Evolutionary conservation across 2,113 vertebrate species (phyloP), one percentile per base, ranked within the genome.

Genomic region (Pampusana beccarii): DNA sequence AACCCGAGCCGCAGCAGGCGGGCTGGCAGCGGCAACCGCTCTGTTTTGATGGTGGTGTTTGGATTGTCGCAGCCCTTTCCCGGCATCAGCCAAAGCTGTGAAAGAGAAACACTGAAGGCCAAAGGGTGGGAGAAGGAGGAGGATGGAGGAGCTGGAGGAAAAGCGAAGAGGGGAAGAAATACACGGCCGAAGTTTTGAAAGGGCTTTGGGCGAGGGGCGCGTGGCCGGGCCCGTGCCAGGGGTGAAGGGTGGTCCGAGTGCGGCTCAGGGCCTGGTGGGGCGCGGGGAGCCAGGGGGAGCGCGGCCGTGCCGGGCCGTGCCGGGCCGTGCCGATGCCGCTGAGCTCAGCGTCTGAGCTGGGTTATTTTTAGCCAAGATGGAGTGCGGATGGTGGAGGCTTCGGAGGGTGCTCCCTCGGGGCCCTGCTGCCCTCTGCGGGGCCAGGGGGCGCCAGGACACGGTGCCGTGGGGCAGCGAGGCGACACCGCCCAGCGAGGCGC

Each of bases 321-420:
- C 6, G 28, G 38, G 25, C 19, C 21, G 17, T 46, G 46, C 46
- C 46, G 46, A 33, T 36, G 44, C 84, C 0, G 2, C 84, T 60
- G 71, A 95, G 38, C 74, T 67, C 74, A 69, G 79, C 1, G 0
- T 82, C 79, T 77, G 94, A 92, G 67, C 23, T 1, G 0, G 74
- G 69, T 86, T 98, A 96, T 97, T 97, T 98, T 96, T 96, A 97
- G 92, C 92, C 85, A 61, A 95, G 78, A 92, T 67, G 82, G 83
- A 86, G 54, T 15, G 6, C 79, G 56, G 56, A 28, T 0, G 0
- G 19, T 5, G 0, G 0, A 36, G 38, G 9, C 54, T 85, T 23
- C 9, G 5, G 53, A 15, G 51, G 53, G 80, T 72, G 19, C 83
- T 88, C 33, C 34, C 74, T 28, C 3, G 1, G 9, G 21, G 42